phyloP scores from a whole-genome alignment of 2,113 vertebrate species.

The Prochilodus magdalenae region DNA sequence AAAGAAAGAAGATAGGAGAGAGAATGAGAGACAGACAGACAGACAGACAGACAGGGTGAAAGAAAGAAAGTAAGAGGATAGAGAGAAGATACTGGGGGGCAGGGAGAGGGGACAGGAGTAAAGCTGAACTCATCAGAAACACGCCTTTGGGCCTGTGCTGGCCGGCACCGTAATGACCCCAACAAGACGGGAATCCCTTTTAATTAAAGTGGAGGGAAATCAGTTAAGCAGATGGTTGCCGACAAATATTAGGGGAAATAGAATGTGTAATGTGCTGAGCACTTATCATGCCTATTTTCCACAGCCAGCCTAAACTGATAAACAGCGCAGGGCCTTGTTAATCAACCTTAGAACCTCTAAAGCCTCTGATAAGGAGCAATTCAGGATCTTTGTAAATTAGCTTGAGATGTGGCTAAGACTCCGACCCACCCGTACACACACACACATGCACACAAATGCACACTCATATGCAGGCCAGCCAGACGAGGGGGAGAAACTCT shows the following conservation, averaged over 20 bases:
- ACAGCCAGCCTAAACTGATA: conserved; percentile 78
- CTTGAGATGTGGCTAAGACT: conserved; percentile 77
- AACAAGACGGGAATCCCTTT: conserved; percentile 82
- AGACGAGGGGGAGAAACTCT: conserved; percentile 69
- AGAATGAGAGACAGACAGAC: conserved; percentile 20
- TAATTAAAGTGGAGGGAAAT: conserved; percentile 85
- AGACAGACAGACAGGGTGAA: not conserved
- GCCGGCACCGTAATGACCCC: conserved; percentile 77
- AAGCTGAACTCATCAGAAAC: conserved; percentile 84
- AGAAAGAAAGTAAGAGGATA: not conserved
- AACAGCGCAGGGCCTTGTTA: conserved; percentile 80
- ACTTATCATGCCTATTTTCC: conserved; percentile 81
- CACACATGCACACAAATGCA: conserved; percentile 6
- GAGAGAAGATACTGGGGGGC: conserved; percentile 20
- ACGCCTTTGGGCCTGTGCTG: conserved; percentile 73
- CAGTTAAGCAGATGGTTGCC: conserved; percentile 84
- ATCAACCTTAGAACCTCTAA: conserved; percentile 84
- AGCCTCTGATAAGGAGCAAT: conserved; percentile 81
- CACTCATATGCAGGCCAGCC: too few relatives aligned
- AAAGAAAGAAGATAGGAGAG: conserved; percentile 15
- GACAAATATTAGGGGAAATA: conserved; percentile 82
- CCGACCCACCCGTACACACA: conserved; percentile 53
- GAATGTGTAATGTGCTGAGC: conserved; percentile 80
- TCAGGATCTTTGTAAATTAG: conserved; percentile 83
- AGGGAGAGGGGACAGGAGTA: conserved; percentile 76